phyloP scores from a whole-genome alignment of 2,888 invertebrate species.

The Drosophila rellima region DNA sequence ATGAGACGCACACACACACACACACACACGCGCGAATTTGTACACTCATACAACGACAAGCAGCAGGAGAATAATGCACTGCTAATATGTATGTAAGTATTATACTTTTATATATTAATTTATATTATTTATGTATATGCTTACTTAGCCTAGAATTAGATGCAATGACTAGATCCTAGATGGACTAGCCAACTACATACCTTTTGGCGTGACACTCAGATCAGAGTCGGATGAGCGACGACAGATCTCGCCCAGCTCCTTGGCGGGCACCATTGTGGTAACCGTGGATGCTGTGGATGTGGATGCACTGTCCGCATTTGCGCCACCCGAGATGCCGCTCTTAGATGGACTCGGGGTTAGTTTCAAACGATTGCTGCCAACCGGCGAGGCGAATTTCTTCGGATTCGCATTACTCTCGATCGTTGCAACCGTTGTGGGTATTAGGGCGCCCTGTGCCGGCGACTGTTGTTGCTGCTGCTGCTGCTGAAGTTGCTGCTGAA shows the following conservation, averaged over 20 bases:
- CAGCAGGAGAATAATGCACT: conserved; percentile 6
- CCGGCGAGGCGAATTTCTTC: conserved; percentile 76
- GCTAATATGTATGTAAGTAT: conserved; percentile 2
- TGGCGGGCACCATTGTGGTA: conserved; percentile 82
- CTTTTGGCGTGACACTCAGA: conserved; percentile 96
- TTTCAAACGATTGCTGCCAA: conserved; percentile 87
- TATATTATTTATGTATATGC: not conserved
- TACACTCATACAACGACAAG: conserved; percentile 3
- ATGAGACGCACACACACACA: conserved; percentile 35
- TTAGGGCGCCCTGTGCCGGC: conserved; percentile 63
- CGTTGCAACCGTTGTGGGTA: conserved; percentile 69
- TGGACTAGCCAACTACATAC: conserved; percentile 86
- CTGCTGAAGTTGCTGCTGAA: conserved; percentile 71
- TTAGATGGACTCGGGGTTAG: conserved; percentile 88
- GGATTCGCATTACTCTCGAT: conserved; percentile 58
- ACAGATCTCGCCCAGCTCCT: conserved; percentile 87
- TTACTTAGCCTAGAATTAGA: conserved; percentile 35
- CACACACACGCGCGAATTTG: conserved; percentile 14
- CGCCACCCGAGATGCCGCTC: conserved; percentile 64
- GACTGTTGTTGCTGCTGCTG: conserved; percentile 78
- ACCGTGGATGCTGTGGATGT: conserved; percentile 86
- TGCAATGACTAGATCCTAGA: conserved; percentile 11
- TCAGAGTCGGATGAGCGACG: conserved; percentile 97
- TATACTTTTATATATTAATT: not conserved
- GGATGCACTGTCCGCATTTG: conserved; percentile 79